Percentiles rank a stretch among this genome's conserved stretches.
Conservation (phyloP, 2,797 vertebrate species). For the Artibeus lituratus region DNA sequence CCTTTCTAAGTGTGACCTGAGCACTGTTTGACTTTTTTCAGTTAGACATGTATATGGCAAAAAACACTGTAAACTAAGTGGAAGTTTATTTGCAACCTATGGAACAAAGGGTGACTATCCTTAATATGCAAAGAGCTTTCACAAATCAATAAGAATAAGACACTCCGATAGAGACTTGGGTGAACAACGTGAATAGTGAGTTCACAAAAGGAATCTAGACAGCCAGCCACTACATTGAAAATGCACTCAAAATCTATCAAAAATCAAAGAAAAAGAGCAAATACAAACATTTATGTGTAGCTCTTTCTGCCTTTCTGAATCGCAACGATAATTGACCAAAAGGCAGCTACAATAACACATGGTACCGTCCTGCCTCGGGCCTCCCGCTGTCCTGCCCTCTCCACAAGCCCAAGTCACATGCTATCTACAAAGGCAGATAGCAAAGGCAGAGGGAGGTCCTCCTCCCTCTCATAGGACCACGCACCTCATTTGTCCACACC, state of each 20-base stretch:
- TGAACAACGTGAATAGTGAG: neutral
- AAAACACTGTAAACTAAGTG: neutral
- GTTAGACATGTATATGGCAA: neutral
- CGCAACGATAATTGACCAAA: neutral
- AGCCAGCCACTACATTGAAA: too few species aligned
- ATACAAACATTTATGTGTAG: neutral
- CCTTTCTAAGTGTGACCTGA: neutral
- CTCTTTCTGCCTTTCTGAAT: neutral
- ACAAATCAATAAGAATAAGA: neutral
- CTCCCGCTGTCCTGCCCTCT: neutral
- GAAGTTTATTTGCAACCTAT: neutral
- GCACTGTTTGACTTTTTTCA: neutral
- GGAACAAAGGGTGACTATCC: neutral
- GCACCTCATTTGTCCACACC: neutral
- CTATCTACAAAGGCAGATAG: neutral
- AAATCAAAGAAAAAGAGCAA: neutral
- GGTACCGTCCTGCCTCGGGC: neutral
- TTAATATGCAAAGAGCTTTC: neutral
- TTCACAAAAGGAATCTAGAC: neutral
- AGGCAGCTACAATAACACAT: neutral
- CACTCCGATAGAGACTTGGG: neutral
- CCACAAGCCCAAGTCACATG: neutral
- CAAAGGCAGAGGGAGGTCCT: too few species aligned
- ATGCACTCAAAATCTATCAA: too few species aligned
- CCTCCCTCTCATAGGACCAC: accelerated